phyloP scores from a whole-genome alignment of 2,888 invertebrate genomes.

The Xestia ashworthii region DNA sequence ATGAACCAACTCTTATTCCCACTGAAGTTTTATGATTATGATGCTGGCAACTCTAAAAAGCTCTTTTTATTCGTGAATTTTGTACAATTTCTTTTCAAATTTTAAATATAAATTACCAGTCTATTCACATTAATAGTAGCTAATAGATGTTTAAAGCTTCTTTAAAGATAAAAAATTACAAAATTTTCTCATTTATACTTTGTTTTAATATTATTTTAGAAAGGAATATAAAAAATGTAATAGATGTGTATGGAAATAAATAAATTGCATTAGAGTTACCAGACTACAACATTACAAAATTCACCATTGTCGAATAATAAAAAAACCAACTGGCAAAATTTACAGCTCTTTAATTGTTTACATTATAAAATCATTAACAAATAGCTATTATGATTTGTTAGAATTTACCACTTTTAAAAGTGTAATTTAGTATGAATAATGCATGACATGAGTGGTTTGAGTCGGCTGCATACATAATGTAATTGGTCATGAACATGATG shows the following conservation, averaged over 20 bases:
- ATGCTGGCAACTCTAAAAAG: conserved; percentile 49
- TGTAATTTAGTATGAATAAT: conserved; percentile 25
- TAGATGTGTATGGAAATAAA: too few relatives aligned
- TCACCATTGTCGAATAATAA: conserved; percentile 25
- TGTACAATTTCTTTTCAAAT: conserved; percentile 28
- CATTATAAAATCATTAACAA: conserved; percentile 6
- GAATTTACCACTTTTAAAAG: conserved; percentile 18
- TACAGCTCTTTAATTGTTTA: conserved; percentile 19
- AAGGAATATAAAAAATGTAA: too few relatives aligned
- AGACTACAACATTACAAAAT: conserved; percentile 34
- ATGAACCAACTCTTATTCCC: conserved; percentile 18
- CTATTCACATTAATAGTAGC: conserved; percentile 5
- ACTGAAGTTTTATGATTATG: conserved; percentile 32
- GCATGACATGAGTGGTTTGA: conserved; percentile 33
- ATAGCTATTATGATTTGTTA: conserved; percentile 1
- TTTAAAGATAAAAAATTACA: conserved; percentile 14
- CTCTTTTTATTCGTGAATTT: conserved; percentile 24
- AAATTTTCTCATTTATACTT: conserved; percentile 9
- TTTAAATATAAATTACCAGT: conserved; percentile 22
- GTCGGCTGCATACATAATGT: conserved; percentile 34
- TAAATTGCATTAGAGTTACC: conserved; percentile 45
- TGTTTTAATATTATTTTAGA: too few relatives aligned
- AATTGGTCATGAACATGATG: conserved; percentile 44
- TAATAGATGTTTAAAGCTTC: conserved; percentile 23
- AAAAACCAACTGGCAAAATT: conserved; percentile 49